Percentiles rank a stretch among this genome's conserved stretches.
phyloP scores from a whole-genome alignment of 1,140 invertebrate genomes.

The Heliconius hewitsoni region DNA sequence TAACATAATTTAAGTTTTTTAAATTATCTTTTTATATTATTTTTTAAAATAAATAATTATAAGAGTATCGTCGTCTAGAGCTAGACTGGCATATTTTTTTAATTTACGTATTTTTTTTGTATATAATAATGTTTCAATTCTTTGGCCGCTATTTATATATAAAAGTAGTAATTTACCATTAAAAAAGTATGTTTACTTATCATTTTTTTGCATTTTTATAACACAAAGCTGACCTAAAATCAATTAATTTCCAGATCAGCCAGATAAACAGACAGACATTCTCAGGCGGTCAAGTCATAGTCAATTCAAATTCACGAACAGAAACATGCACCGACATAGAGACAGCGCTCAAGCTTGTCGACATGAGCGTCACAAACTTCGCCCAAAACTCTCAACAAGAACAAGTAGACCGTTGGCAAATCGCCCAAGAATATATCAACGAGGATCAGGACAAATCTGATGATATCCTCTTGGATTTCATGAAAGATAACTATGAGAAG shows the following conservation, averaged over 20 bases:
- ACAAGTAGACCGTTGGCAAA: conserved; percentile 40
- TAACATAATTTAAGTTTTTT: no score
- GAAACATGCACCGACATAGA: conserved; percentile 46
- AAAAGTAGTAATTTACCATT: no score
- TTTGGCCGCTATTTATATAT: no score
- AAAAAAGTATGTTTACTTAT: no score
- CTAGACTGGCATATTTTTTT: no score
- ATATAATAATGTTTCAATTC: no score
- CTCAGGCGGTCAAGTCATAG: conserved; percentile 63
- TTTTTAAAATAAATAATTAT: no score
- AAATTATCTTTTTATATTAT: no score
- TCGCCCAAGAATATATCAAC: conserved; percentile 49
- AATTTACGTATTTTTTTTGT: no score
- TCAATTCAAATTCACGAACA: conserved; percentile 41
- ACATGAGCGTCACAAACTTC: conserved; percentile 50
- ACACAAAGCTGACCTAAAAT: not conserved
- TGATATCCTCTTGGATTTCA: conserved; percentile 3
- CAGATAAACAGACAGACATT: conserved; percentile 61
- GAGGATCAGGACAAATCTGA: conserved; percentile 35
- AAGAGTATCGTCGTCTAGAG: no score
- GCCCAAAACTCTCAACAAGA: conserved; percentile 47
- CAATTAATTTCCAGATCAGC: conserved; percentile 49
- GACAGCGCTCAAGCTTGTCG: conserved; percentile 43
- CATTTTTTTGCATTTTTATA: not conserved
- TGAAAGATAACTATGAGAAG: conserved; percentile 4